phyloP scores from a whole-genome alignment of 2,113 vertebrate genomes.

The Anthoscopus minutus region DNA sequence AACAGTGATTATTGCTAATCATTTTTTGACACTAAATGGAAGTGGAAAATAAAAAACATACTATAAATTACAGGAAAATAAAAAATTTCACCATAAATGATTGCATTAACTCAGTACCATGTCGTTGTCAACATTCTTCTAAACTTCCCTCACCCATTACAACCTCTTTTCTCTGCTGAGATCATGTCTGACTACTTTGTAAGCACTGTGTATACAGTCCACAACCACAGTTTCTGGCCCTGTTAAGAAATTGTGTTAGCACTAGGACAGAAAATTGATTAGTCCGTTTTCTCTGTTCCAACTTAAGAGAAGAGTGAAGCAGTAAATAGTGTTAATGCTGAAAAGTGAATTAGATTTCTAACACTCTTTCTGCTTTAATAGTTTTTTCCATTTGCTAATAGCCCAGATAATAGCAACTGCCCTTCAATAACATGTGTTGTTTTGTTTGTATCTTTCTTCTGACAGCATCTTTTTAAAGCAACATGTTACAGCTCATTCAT shows the following conservation, averaged over 20 bases:
- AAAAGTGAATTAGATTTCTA: conserved; percentile 55
- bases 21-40: not conserved
- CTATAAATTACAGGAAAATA: not conserved
- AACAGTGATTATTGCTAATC: not conserved
- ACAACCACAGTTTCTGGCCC: not conserved
- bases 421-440: conserved; percentile 26
- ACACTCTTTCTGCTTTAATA: conserved; percentile 47
- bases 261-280: conserved; percentile 31
- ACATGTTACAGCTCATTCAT: conserved; percentile 48
- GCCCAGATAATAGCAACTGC: conserved; percentile 46
- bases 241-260: not conserved
- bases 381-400: conserved; percentile 64
- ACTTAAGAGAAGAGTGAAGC: conserved; percentile 6
- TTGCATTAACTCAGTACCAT: not conserved
- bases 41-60: not conserved
- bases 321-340: conserved; percentile 37
- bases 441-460: conserved; percentile 47
- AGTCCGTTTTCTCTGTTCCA: not conserved
- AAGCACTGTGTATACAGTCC: not conserved
- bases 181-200: not conserved
- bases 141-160: not conserved
- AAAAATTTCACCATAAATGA: not conserved
- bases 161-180: not conserved
- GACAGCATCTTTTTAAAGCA: conserved; percentile 52
- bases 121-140: not conserved